Conservation (phyloP, 2,113 vertebrate genomes). For the Sprattus sprattus region DNA sequence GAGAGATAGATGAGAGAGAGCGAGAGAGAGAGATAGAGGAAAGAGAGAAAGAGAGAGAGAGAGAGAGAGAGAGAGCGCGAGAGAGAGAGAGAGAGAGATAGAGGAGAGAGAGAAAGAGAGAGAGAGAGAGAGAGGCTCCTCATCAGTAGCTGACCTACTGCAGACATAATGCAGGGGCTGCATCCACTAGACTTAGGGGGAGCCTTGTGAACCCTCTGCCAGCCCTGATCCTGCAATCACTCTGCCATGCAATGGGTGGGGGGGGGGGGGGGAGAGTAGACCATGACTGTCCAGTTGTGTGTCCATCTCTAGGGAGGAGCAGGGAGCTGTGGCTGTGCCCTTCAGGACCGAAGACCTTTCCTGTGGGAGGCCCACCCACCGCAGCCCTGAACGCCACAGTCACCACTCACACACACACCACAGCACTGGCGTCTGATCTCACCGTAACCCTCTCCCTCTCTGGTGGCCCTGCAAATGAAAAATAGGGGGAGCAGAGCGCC, state of each 20-base stretch:
- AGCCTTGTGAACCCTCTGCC: not conserved
- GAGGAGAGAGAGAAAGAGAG: not conserved
- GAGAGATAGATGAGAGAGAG: no score
- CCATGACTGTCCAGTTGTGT: not conserved
- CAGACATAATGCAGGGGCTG: not conserved
- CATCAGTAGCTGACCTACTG: not conserved
- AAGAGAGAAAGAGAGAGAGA: no score
- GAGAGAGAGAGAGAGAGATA: no score
- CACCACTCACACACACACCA: not conserved
- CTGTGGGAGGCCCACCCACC: not conserved
- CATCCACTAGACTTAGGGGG: not conserved
- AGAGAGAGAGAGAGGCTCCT: not conserved
- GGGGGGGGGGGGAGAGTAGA: not conserved
- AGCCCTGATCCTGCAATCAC: not conserved
- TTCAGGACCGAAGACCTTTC: not conserved
- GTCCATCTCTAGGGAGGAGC: not conserved
- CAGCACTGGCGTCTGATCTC: not conserved
- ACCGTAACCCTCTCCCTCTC: not conserved
- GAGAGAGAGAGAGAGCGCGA: not conserved
- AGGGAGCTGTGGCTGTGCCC: not conserved
- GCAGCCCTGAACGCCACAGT: not conserved
- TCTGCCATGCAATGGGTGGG: conserved; percentile 12
- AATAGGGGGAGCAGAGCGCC: conserved; percentile 26
- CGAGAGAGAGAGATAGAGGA: not conserved
- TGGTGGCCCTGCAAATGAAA: not conserved